Percentiles rank a stretch among this genome's conserved stretches.
phyloP scores from a whole-genome alignment of 2,888 invertebrate genomes.

The Lissocephala sabroskyi region DNA sequence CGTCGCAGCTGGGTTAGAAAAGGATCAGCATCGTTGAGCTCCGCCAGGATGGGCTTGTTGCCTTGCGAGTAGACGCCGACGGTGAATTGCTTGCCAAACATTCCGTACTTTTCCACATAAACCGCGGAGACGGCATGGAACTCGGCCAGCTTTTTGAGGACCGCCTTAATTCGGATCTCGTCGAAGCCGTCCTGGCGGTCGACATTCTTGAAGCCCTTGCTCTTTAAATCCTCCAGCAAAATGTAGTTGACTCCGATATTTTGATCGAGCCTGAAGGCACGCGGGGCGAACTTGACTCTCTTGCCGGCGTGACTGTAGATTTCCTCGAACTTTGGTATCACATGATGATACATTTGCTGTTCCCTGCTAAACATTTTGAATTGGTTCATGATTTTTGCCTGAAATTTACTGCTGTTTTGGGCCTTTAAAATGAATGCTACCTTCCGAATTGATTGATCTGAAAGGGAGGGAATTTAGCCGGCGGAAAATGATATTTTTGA shows the following conservation, averaged over 20 bases:
- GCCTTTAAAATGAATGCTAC: conserved; percentile 43
- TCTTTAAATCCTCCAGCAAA: conserved; percentile 52
- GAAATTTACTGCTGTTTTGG: conserved; percentile 31
- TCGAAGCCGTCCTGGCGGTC: conserved; percentile 48
- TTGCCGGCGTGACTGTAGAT: conserved; percentile 43
- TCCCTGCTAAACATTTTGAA: conserved; percentile 53
- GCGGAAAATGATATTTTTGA: neutral
- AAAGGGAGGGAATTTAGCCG: neutral
- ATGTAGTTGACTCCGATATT: conserved; percentile 40
- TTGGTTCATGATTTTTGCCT: conserved; percentile 34
- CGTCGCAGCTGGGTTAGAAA: conserved; percentile 45
- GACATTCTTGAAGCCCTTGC: conserved; percentile 42
- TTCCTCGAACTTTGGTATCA: conserved; percentile 53
- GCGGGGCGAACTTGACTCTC: conserved; percentile 43
- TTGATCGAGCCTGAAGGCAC: conserved; percentile 35
- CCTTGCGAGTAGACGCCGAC: conserved; percentile 34
- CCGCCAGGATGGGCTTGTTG: conserved; percentile 28
- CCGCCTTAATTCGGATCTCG: conserved; percentile 41
- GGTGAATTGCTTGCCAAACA: conserved; percentile 31
- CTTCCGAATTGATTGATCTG: conserved; percentile 26
- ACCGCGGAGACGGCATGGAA: conserved; percentile 65
- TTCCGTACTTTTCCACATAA: conserved; percentile 45
- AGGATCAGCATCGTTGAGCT: conserved; percentile 35
- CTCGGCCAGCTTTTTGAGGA: conserved; percentile 56
- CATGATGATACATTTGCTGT: conserved; percentile 49